phyloP scores from a whole-genome alignment of 2,797 vertebrate genomes.

The Macroramphosus scolopax region DNA sequence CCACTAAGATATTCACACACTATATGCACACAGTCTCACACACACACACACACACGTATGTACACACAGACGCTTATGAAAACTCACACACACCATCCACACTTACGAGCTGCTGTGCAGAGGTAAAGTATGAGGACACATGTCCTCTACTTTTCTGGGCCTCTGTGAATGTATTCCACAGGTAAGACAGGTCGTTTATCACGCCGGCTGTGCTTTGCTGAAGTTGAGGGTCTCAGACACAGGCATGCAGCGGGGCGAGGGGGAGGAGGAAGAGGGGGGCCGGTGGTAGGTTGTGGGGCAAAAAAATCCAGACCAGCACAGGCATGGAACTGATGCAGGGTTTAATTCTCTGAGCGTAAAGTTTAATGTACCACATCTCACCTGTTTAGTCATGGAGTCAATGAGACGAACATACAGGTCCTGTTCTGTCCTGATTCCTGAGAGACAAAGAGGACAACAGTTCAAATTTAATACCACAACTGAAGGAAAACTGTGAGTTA shows the following conservation, averaged over 20 bases:
- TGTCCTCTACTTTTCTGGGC: constrained; percentile 76
- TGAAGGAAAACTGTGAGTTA: constrained; percentile 18
- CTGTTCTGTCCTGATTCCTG: constrained; percentile 96
- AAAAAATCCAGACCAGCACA: constrained; percentile 32
- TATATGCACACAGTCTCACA: constrained; percentile 19
- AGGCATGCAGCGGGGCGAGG: constrained; percentile 48
- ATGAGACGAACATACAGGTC: constrained; percentile 97
- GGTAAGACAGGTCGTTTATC: constrained; percentile 80
- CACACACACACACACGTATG: constrained; percentile 26
- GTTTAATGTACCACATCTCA: constrained; percentile 73
- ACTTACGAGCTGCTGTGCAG: constrained; percentile 47
- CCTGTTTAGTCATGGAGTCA: constrained; percentile 99
- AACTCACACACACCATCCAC: constrained; percentile 37
- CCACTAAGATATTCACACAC: constrained; percentile 43
- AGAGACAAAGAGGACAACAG: constrained; percentile 21
- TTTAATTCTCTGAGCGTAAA: constrained; percentile 15
- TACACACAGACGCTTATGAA: constrained; percentile 23
- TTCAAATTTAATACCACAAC: constrained; percentile 22
- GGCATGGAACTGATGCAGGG: constrained; percentile 8
- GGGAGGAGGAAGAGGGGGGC: not conserved
- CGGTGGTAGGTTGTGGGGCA: not conserved
- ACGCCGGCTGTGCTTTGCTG: constrained; percentile 66
- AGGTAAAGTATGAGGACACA: constrained; percentile 68
- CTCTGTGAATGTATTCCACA: constrained; percentile 79
- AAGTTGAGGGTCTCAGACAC: constrained; percentile 76